phyloP scores from a whole-genome alignment of 2,797 vertebrate species.

The Clarias platycephalus region DNA sequence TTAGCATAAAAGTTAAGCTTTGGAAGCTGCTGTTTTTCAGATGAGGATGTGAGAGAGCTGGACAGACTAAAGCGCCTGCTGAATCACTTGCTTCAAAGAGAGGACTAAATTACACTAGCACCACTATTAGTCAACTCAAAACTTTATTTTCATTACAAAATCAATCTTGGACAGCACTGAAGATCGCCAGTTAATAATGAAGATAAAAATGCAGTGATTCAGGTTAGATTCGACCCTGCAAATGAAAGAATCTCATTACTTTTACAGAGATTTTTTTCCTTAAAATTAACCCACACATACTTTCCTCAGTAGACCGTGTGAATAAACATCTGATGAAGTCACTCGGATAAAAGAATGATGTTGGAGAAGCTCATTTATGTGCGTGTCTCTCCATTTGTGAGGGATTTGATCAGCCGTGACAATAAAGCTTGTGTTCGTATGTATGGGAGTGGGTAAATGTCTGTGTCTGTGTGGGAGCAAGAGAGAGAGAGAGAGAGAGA shows the following conservation, averaged over 20 bases:
- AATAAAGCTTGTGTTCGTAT: conserved; percentile 37
- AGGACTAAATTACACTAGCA: background rate
- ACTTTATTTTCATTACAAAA: background rate
- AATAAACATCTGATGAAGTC: conserved; percentile 29
- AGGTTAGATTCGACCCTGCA: background rate
- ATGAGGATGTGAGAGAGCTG: background rate
- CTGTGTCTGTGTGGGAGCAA: conserved; percentile 8
- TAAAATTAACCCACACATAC: background rate
- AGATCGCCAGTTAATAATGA: background rate
- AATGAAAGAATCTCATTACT: background rate
- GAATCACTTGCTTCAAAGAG: background rate
- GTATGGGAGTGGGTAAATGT: background rate
- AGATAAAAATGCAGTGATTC: background rate
- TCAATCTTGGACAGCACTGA: background rate
- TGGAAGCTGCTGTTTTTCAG: background rate
- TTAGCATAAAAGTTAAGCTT: background rate
- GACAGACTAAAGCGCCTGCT: background rate
- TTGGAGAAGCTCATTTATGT: conserved; percentile 1
- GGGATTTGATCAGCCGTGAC: conserved; percentile 30
- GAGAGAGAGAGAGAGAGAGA: conserved; percentile 9
- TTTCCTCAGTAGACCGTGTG: conserved; percentile 3
- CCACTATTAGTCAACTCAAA: background rate
- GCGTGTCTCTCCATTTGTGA: conserved; percentile 12
- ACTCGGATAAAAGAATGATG: conserved; percentile 32
- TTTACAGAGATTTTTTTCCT: background rate